Conservation (phyloP, 92 coral and sea anemone species). For the Epizoanthus fatuus region DNA sequence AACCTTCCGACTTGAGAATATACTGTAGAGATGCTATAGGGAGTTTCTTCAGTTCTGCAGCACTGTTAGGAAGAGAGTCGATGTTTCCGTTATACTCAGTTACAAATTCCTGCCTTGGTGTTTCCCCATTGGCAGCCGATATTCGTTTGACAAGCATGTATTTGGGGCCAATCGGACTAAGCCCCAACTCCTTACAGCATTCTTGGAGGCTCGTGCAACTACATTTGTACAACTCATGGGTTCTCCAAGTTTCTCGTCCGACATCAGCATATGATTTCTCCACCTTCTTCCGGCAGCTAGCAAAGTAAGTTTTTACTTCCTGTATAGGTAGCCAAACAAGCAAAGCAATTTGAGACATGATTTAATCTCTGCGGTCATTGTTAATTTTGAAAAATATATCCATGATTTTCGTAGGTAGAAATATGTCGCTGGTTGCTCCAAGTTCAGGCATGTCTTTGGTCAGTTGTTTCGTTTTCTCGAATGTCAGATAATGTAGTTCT, state of each 20-base stretch:
- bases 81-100: constrained; percentile 40
- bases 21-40: constrained; percentile 57
- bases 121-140: constrained; percentile 42
- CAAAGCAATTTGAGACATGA: constrained; percentile 18
- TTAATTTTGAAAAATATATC: constrained; percentile 47
- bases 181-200: constrained; percentile 22
- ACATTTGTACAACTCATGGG: constrained; percentile 55
- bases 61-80: constrained; percentile 31
- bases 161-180: constrained; percentile 43
- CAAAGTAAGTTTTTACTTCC: constrained; percentile 51
- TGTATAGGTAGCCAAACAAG: constrained; percentile 57
- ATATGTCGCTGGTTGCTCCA: constrained; percentile 30
- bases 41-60: constrained; percentile 57
- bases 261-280: constrained; percentile 59
- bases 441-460: constrained; percentile 18
- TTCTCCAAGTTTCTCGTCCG: constrained; percentile 65
- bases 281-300: constrained; percentile 41
- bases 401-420: constrained; percentile 63
- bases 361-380: constrained; percentile 56
- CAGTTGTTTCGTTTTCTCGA: constrained; percentile 28
- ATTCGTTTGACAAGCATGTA: constrained; percentile 53
- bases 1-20: constrained; percentile 51
- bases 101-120: constrained; percentile 11
- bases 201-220: constrained; percentile 40
- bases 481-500: constrained; percentile 65